These are phyloP conservation scores for Tyto alba DNA, from an alignment of 2,113 vertebrate species.

Conservation along the genomic window DNA sequence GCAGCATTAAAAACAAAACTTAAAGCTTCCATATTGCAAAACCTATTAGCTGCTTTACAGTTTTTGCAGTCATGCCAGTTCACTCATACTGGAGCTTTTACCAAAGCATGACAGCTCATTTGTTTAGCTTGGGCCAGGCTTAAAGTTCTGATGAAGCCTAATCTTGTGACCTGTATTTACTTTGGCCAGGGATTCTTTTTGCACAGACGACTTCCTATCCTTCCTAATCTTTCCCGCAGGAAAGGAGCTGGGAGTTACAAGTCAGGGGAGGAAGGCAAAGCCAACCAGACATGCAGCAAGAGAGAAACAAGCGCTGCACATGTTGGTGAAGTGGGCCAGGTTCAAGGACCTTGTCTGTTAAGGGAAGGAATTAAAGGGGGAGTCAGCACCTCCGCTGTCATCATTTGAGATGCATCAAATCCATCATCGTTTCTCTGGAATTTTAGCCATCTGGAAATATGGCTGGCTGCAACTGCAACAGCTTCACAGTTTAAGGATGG, in stretches of 20 bases:
- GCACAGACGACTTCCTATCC: constrained; percentile 70
- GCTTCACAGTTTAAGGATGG: not conserved
- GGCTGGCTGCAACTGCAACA: not conserved
- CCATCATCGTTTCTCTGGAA: constrained; percentile 9
- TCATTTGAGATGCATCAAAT: not conserved
- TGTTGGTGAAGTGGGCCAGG: constrained; percentile 10
- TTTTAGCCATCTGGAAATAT: constrained; percentile 23
- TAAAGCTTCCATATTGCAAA: constrained; percentile 61
- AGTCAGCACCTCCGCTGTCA: not conserved
- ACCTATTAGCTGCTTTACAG: constrained; percentile 56
- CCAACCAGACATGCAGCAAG: not conserved
- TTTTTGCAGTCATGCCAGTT: constrained; percentile 57
- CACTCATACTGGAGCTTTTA: constrained; percentile 44
- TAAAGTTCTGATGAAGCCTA: constrained; percentile 73
- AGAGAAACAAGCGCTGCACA: constrained; percentile 4
- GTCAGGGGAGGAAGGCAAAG: constrained; percentile 28
- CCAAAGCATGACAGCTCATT: constrained; percentile 67
- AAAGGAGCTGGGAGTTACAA: constrained; percentile 26
- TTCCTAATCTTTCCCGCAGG: constrained; percentile 69
- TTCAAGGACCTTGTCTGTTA: constrained; percentile 26
- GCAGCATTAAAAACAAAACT: constrained; percentile 48
- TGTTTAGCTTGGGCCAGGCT: constrained; percentile 69
- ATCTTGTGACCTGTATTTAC: constrained; percentile 73
- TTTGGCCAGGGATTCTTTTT: constrained; percentile 62
- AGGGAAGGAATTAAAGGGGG: constrained; percentile 18